These are phyloP conservation scores for Diarsia rubi DNA, from an alignment of 2,888 invertebrate species.

Conservation along the genomic window DNA sequence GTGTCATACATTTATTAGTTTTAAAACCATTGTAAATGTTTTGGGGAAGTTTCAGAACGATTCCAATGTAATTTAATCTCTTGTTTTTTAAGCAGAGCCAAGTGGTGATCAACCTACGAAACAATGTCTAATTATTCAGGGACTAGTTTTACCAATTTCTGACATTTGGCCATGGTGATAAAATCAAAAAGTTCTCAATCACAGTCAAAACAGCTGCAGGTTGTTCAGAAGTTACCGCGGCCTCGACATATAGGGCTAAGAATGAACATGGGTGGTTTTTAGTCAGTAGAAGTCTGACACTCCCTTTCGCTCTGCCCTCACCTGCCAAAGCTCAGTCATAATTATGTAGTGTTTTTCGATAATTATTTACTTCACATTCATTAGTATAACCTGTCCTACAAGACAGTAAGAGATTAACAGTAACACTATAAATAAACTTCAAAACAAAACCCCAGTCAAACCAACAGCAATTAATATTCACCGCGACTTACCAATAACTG, in stretches of 20 bases:
- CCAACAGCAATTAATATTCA: constrained; percentile 25
- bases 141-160: too few relatives aligned
- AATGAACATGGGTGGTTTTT: too few relatives aligned
- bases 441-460: constrained; percentile 21
- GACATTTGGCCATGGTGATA: neutral
- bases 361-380: neutral
- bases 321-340: neutral
- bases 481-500: constrained; percentile 33
- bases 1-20: neutral
- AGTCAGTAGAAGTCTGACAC: too few relatives aligned
- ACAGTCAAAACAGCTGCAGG: too few relatives aligned
- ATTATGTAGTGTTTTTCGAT: neutral
- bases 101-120: neutral
- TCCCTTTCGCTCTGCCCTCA: too few relatives aligned
- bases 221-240: too few relatives aligned
- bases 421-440: constrained; percentile 23
- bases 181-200: neutral
- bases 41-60: too few relatives aligned
- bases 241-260: too few relatives aligned
- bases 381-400: neutral
- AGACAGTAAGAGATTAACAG: constrained; percentile 5
- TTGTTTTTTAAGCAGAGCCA: neutral
- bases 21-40: neutral
- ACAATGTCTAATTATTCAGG: too few relatives aligned
- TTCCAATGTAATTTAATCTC: too few relatives aligned